A percentile compares a stretch with the other conserved stretches of the same genome.
These are phyloP conservation scores for Mythimna albipuncta DNA, from an alignment of 2,888 invertebrate genomes.

Conservation along the genomic window DNA sequence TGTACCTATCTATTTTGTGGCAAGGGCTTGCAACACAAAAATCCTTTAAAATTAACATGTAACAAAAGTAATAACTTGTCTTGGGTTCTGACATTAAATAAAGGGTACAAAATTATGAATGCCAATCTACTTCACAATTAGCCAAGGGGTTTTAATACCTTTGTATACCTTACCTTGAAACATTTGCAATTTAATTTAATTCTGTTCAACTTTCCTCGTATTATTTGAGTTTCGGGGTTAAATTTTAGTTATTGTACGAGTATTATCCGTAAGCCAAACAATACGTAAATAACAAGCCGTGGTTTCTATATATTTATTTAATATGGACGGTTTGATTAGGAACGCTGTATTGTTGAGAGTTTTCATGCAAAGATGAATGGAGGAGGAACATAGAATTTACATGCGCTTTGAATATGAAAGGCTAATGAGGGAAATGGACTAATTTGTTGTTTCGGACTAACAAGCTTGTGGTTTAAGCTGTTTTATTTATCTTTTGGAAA, in stretches of 20 bases:
- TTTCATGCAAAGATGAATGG: conserved; percentile 34
- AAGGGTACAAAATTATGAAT: conserved; percentile 69
- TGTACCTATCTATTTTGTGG: too few relatives aligned
- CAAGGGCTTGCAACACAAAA: conserved; percentile 35
- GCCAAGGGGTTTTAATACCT: conserved; percentile 64
- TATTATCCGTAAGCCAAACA: conserved; percentile 51
- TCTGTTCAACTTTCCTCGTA: conserved; percentile 53
- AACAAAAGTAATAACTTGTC: conserved; percentile 59
- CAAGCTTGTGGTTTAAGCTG: conserved; percentile 19
- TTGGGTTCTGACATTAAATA: conserved; percentile 62
- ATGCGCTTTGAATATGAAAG: conserved; percentile 46
- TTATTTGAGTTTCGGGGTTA: conserved; percentile 59
- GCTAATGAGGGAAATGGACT: conserved; percentile 28
- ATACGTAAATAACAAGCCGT: conserved; percentile 52
- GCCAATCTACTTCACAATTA: conserved; percentile 72
- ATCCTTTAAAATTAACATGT: conserved; percentile 50
- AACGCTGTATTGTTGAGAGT: conserved; percentile 17
- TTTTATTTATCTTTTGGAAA: neutral
- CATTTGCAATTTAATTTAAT: conserved; percentile 68
- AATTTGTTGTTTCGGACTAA: conserved; percentile 39
- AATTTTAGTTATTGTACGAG: conserved; percentile 60
- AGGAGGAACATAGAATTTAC: conserved; percentile 21
- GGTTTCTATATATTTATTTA: conserved; percentile 48
- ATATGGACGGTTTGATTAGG: conserved; percentile 46
- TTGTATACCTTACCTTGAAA: conserved; percentile 66